Evolutionary conservation across 1,140 invertebrate species (phyloP).

Genomic region (Drosophila santomea): DNA sequence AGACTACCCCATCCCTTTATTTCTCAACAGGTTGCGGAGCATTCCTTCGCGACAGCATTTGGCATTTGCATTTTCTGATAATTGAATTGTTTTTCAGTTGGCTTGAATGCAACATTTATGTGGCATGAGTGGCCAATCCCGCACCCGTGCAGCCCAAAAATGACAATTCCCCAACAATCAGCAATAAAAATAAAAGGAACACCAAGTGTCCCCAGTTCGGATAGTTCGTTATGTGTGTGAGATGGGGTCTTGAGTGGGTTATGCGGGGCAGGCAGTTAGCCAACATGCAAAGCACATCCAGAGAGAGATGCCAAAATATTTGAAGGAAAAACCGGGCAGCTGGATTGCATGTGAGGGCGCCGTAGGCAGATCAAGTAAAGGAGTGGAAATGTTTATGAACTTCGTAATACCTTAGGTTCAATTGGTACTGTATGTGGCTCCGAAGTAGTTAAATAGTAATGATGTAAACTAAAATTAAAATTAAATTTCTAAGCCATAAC

Average conservation of each 20-base stretch:
- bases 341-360: slow-evolving; percentile 72
- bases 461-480: no score
- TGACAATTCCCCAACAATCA: slow-evolving; percentile 47
- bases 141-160: slow-evolving; percentile 50
- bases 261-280: slow-evolving; percentile 58
- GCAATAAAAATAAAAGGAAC: slow-evolving; percentile 52
- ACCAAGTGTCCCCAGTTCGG: slow-evolving; percentile 55
- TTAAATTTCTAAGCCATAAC: no score
- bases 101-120: slow-evolving; percentile 73
- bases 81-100: slow-evolving; percentile 77
- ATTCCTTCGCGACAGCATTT: slow-evolving; percentile 71
- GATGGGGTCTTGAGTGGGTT: slow-evolving; percentile 18
- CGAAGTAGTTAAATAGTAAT: no score
- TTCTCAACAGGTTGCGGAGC: slow-evolving; percentile 18
- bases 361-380: slow-evolving; percentile 42
- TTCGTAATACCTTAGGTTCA: background rate
- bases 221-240: background rate
- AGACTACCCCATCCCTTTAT: background rate
- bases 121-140: slow-evolving; percentile 70
- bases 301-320: slow-evolving; percentile 48
- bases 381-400: slow-evolving; percentile 1
- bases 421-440: no score
- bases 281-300: slow-evolving; percentile 66
- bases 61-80: slow-evolving; percentile 76
- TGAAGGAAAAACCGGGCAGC: slow-evolving; percentile 35